A percentile compares a stretch with the other conserved stretches of the same genome.
Conservation (phyloP, 2,797 vertebrate genomes). For the Morus bassanus region DNA sequence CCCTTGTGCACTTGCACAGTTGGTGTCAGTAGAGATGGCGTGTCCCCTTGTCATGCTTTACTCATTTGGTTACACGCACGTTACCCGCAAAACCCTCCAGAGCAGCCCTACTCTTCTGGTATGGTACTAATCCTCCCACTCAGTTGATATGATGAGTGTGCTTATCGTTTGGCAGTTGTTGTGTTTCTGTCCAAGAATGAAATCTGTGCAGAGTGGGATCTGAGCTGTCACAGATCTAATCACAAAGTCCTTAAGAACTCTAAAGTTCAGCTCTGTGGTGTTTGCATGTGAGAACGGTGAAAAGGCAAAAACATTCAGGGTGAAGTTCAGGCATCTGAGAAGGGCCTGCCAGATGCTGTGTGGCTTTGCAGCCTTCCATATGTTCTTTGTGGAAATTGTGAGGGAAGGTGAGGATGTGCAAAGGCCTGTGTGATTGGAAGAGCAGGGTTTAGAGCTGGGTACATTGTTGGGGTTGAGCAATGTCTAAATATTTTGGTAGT, state of each 20-base stretch:
- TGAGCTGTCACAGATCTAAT: neutral
- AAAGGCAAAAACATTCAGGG: neutral
- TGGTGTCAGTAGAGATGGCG: too few relatives aligned
- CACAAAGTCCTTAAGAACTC: neutral
- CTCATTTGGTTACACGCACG: neutral
- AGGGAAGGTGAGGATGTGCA: neutral
- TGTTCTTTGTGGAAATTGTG: fast-evolving
- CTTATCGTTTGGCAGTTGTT: fast-evolving
- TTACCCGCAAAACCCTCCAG: fast-evolving
- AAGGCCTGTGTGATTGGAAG: neutral
- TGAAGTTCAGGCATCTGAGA: neutral
- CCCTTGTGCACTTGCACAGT: neutral
- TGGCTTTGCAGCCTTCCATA: neutral
- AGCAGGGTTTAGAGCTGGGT: neutral
- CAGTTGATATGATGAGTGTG: fast-evolving
- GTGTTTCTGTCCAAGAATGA: neutral
- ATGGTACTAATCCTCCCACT: neutral
- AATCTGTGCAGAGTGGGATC: fast-evolving
- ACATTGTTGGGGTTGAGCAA: neutral
- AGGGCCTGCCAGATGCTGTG: fast-evolving
- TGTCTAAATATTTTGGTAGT: too few relatives aligned
- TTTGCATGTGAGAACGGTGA: neutral
- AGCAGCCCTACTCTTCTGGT: neutral
- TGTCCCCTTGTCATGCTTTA: neutral
- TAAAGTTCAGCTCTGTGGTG: too few relatives aligned